phyloP scores from a whole-genome alignment of 2,113 vertebrate genomes.

The Rhynchomys soricoides region DNA sequence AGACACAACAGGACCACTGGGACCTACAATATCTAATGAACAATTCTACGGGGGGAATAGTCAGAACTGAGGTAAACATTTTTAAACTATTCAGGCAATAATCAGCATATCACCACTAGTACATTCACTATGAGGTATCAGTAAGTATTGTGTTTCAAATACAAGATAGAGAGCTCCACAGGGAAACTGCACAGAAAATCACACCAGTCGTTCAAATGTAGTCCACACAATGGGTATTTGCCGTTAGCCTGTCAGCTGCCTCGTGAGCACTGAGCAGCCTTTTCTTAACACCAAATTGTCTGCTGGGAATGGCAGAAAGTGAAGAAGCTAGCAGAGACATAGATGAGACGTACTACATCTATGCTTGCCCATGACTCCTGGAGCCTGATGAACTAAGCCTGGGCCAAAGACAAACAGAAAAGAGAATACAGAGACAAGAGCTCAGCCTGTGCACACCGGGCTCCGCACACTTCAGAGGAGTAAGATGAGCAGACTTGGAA shows the following conservation, averaged over 20 bases:
- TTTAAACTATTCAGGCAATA: neutral
- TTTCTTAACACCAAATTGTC: neutral
- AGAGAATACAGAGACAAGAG: neutral
- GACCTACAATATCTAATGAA: neutral
- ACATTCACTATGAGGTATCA: neutral
- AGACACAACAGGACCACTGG: neutral
- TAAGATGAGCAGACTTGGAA: neutral
- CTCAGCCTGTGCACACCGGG: neutral
- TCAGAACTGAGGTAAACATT: neutral
- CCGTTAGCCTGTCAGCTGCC: fast-evolving
- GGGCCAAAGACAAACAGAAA: neutral
- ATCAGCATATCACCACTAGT: neutral
- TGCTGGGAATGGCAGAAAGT: neutral
- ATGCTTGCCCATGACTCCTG: neutral
- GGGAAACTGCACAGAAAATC: neutral
- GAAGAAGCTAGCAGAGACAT: neutral
- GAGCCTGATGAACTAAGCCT: neutral
- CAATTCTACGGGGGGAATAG: neutral
- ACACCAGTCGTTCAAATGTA: neutral
- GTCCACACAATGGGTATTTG: no score
- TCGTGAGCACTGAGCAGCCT: fast-evolving
- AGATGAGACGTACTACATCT: neutral
- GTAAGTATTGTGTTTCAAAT: neutral
- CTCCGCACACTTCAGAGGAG: neutral
- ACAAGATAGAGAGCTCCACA: neutral